Evolutionary conservation across 2,888 invertebrate genomes (phyloP).

Genomic region (Dryobota labecula): DNA sequence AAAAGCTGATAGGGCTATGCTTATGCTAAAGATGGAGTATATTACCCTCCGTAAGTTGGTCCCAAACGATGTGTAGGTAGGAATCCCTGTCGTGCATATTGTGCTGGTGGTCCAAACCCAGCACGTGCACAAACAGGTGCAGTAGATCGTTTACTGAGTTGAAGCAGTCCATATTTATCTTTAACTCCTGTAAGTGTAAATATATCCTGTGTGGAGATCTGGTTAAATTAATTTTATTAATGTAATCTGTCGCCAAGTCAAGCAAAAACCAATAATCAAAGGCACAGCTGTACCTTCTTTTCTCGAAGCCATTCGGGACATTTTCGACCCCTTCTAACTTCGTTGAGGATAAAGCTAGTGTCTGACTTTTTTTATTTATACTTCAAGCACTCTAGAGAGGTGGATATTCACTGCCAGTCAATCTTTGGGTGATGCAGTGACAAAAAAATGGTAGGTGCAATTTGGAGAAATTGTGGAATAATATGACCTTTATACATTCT

Average conservation of each 20-base stretch:
- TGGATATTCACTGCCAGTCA: not conserved
- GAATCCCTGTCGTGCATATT: conserved; percentile 85
- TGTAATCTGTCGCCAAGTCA: no score
- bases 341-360: no score
- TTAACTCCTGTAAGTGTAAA: conserved; percentile 71
- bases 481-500: not conserved
- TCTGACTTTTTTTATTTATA: not conserved
- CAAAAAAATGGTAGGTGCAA: not conserved
- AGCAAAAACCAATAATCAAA: no score
- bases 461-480: not conserved
- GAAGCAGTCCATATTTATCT: conserved; percentile 82
- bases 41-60: conserved; percentile 80
- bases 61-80: conserved; percentile 81
- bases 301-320: no score
- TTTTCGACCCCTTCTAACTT: no score
- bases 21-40: not conserved
- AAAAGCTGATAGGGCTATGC: no score
- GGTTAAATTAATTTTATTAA: not conserved
- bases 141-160: conserved; percentile 85
- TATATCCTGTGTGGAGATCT: not conserved
- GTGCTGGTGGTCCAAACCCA: conserved; percentile 87
- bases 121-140: conserved; percentile 83
- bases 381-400: not conserved
- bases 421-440: not conserved
- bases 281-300: no score